Percentiles rank a stretch among this genome's conserved stretches.
These are phyloP conservation scores for Subacronicta megacephala DNA, from an alignment of 2,888 invertebrate genomes.

Conservation along the genomic window DNA sequence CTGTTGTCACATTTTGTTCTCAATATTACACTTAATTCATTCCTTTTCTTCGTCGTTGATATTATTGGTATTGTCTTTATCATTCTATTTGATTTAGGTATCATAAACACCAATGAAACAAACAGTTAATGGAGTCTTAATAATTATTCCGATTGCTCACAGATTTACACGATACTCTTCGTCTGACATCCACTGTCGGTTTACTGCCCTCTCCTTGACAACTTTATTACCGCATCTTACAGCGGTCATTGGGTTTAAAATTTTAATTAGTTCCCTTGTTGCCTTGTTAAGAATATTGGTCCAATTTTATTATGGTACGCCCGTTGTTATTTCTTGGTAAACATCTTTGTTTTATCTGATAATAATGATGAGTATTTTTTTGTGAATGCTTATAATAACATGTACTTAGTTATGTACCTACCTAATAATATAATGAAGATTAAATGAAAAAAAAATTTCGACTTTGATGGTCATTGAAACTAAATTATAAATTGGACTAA, in stretches of 20 bases:
- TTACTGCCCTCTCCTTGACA: conserved; percentile 71
- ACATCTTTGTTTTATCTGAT: conserved; percentile 62
- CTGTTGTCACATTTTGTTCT: too few relatives aligned
- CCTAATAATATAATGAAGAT: conserved; percentile 9
- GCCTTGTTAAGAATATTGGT: conserved; percentile 78
- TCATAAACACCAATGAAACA: background rate
- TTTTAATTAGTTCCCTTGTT: conserved; percentile 80
- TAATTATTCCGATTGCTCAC: conserved; percentile 49
- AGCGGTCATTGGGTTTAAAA: conserved; percentile 75
- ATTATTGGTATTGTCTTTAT: background rate
- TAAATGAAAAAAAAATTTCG: background rate
- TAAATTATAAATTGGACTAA: too few relatives aligned
- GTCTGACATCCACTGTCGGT: conserved; percentile 64
- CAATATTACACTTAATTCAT: too few relatives aligned
- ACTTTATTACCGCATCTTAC: conserved; percentile 73
- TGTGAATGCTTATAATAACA: conserved; percentile 24
- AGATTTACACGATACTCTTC: conserved; percentile 54
- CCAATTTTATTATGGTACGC: conserved; percentile 71
- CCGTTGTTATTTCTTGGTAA: conserved; percentile 63
- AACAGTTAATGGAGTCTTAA: conserved; percentile 23
- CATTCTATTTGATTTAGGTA: background rate
- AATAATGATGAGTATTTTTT: conserved; percentile 43
- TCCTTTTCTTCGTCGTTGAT: too few relatives aligned
- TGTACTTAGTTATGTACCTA: too few relatives aligned
- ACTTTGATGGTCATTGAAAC: too few relatives aligned